Base-by-base conservation (phyloP, 2,797 vertebrate species). In the Phrynocephalus forsythii region DNA sequence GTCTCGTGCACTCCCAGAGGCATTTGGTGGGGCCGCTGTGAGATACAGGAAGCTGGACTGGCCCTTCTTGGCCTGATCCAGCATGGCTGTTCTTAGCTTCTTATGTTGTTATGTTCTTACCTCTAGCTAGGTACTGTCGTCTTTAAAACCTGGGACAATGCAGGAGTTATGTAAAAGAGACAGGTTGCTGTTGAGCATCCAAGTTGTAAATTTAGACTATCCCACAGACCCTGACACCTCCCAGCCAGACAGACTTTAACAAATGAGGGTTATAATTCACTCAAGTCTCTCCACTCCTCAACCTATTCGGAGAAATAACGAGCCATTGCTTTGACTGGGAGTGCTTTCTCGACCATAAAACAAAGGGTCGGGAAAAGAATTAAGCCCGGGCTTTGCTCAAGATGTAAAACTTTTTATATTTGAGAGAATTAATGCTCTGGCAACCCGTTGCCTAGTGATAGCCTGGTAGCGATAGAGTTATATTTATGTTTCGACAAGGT, bases 401-500 rank as follows among this genome's bases (percentile, higher is more conserved):
- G 50, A 63, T 72, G 67, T 38, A 22, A 82, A 77, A 79, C 66
- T 67, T 50, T 86, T 16, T 60, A 8, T 77, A 84, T 26, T 89
- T 0, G 30, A 28, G 38, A 79, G 60, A 68, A 0, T 69, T 2
- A 76, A 13, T 85, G 6, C 66, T 87, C 89, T 28, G 72, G 68
- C 38, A 79, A 71, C 50, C 56, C 1, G 75, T 66, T 79, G 87
- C 77, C 82, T 73, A 30, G 52, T 66, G 56, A 88, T 79, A 72
- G 38, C 67, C 13, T 26, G 9, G 18, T 79, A 72, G 68, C 24
- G n/a, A 48, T 20, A 24, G 22, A 79, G 28, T 73, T 73, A 50
- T 80, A 73, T 73, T 84, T 88, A 52, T 73, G 82, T 84, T 80
- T 77, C 22, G 79, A 50, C 82, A 73, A 11, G 38, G 79, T 33